A percentile compares a stretch with the other conserved stretches of the same genome.
Evolutionary conservation across 2,888 invertebrate genomes (phyloP).

Genomic region (Siphonodentalium dalli): DNA sequence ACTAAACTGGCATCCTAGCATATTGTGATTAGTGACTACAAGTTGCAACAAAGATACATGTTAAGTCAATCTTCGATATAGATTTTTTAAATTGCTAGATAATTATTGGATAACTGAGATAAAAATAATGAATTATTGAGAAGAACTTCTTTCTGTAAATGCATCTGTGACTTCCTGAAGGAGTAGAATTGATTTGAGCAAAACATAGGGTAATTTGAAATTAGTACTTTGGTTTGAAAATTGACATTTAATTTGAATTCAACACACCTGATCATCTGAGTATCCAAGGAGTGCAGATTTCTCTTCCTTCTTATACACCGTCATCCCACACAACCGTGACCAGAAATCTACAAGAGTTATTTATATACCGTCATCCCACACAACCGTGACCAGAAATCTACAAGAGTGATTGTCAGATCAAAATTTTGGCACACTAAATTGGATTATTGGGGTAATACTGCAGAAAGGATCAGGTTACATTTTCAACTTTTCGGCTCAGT

Average conservation of each 20-base stretch:
- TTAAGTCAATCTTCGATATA: too few relatives aligned
- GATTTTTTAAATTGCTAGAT: too few relatives aligned
- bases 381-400: slow-evolving; percentile 83
- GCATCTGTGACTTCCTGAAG: not conserved
- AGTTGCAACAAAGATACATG: too few relatives aligned
- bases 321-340: slow-evolving; percentile 80
- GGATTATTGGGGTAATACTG: too few relatives aligned
- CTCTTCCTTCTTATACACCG: slow-evolving; percentile 72
- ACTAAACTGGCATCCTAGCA: too few relatives aligned
- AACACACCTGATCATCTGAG: slow-evolving; percentile 72
- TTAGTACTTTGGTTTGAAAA: not conserved
- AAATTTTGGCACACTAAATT: too few relatives aligned
- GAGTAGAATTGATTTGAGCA: not conserved
- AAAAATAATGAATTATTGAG: not conserved
- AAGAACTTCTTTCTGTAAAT: not conserved
- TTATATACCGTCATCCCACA: slow-evolving; percentile 76
- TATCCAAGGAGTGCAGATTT: slow-evolving; percentile 76
- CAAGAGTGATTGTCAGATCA: slow-evolving; percentile 25
- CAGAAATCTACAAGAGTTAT: slow-evolving; percentile 74
- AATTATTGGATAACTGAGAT: not conserved
- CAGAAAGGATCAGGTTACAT: too few relatives aligned
- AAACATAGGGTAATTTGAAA: not conserved
- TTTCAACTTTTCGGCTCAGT: too few relatives aligned
- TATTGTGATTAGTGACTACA: too few relatives aligned
- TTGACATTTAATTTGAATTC: too few relatives aligned